Evolutionary conservation across 2,797 vertebrate species (phyloP).

Genomic region (Syndactyla subalaris): DNA sequence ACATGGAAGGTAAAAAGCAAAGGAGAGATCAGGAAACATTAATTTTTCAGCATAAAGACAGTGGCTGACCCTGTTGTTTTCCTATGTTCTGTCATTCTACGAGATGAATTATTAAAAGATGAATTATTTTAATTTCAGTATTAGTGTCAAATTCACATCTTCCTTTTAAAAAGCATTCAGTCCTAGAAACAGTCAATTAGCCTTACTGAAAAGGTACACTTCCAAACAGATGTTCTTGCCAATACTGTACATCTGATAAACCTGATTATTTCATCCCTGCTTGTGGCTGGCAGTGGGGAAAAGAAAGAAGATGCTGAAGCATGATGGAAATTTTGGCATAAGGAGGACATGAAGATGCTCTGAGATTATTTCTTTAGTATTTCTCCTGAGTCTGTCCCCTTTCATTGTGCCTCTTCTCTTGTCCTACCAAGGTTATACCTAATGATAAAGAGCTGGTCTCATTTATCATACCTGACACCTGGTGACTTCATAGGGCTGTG

Average conservation of each 20-base stretch:
- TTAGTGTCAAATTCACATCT: slow-evolving; percentile 18
- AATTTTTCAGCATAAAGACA: not conserved
- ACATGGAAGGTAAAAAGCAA: not conserved
- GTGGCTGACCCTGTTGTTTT: not conserved
- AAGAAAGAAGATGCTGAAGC: not conserved
- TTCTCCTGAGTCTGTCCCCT: not conserved
- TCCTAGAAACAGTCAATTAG: slow-evolving; percentile 28
- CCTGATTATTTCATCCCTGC: not conserved
- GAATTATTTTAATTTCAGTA: slow-evolving; percentile 32
- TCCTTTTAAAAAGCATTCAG: slow-evolving; percentile 25
- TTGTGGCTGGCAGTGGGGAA: not conserved
- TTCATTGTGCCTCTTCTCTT: not conserved
- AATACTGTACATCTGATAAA: slow-evolving; percentile 11
- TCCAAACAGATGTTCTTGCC: slow-evolving; percentile 34
- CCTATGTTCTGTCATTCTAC: not conserved
- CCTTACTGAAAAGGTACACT: slow-evolving; percentile 1
- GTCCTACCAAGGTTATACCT: not conserved
- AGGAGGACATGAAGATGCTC: not conserved
- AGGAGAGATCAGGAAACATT: not conserved
- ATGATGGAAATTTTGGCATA: not conserved
- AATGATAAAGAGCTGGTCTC: not conserved
- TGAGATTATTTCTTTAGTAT: not conserved
- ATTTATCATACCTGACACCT: slow-evolving; percentile 6
- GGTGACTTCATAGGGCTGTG: not conserved
- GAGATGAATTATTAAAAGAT: not conserved